Evolutionary conservation across 2,888 invertebrate genomes (phyloP).

Genomic region (Metellina segmentata): DNA sequence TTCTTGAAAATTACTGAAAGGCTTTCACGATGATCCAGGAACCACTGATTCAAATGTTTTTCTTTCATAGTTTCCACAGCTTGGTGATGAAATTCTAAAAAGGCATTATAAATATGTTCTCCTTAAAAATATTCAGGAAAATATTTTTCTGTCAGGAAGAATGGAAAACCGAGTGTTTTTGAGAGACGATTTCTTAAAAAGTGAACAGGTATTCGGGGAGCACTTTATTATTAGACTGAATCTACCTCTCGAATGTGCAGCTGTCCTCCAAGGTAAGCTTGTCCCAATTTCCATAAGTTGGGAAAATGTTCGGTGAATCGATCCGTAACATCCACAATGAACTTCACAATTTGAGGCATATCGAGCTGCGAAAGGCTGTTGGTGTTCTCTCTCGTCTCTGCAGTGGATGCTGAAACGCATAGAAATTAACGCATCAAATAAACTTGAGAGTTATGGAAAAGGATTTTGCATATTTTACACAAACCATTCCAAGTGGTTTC

Average conservation of each 20-base stretch:
- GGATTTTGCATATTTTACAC: too few relatives aligned
- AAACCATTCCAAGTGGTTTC: too few relatives aligned
- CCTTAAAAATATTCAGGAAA: not conserved
- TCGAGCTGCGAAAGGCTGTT: conserved; percentile 52
- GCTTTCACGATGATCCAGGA: too few relatives aligned
- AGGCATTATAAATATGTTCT: too few relatives aligned
- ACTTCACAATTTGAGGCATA: conserved; percentile 87
- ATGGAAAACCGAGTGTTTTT: too few relatives aligned
- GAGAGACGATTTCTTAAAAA: not conserved
- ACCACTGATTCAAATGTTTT: too few relatives aligned
- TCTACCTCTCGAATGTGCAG: conserved; percentile 87
- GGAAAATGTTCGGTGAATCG: conserved; percentile 89
- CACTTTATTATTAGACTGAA: not conserved
- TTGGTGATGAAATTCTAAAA: too few relatives aligned
- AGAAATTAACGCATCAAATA: not conserved
- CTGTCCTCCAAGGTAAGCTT: conserved; percentile 95
- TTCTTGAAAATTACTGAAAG: too few relatives aligned
- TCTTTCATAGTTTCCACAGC: too few relatives aligned
- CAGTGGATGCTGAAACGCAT: conserved; percentile 12
- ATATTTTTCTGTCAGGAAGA: not conserved
- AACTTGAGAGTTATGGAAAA: not conserved
- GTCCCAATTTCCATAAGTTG: conserved; percentile 96
- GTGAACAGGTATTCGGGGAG: not conserved
- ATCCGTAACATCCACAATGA: conserved; percentile 90
- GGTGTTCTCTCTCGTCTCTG: conserved; percentile 22